A percentile compares a stretch with the other conserved stretches of the same genome.
Evolutionary conservation across 2,113 vertebrate species (phyloP).

Genomic region (Numenius arquata): DNA sequence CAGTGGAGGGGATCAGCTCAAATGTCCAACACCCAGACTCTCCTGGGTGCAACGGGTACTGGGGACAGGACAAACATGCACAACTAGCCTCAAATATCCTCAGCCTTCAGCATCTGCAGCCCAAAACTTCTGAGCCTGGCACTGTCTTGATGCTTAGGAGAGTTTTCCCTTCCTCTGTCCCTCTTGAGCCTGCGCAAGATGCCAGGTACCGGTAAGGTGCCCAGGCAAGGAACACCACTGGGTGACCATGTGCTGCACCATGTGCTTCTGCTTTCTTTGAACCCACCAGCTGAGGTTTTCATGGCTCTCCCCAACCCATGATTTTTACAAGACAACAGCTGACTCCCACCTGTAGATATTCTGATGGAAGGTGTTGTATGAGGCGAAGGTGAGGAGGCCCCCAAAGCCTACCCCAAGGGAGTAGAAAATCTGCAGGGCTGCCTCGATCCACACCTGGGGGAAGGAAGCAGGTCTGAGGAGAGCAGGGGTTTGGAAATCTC

Average conservation of each 20-base stretch:
- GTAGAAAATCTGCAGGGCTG: conserved; percentile 83
- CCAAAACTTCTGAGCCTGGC: neutral
- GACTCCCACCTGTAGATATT: conserved; percentile 79
- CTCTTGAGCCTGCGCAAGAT: neutral
- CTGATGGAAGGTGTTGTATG: conserved; percentile 83
- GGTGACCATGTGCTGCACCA: neutral
- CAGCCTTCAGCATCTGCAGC: neutral
- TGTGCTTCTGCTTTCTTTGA: neutral
- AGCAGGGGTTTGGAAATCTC: neutral
- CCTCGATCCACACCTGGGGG: conserved; percentile 81
- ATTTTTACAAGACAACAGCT: neutral
- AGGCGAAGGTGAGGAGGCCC: conserved; percentile 82
- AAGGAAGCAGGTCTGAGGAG: neutral
- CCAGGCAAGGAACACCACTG: neutral
- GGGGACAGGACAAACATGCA: neutral
- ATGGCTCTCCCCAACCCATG: neutral
- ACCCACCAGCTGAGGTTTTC: neutral
- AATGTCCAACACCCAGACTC: neutral
- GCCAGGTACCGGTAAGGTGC: neutral
- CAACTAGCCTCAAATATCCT: neutral
- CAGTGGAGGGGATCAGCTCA: neutral
- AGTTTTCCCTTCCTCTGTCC: neutral
- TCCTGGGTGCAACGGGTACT: accelerated
- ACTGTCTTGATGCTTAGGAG: neutral
- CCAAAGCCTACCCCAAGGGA: conserved; percentile 82